A percentile compares a stretch with the other conserved stretches of the same genome.
These are phyloP conservation scores for Protophormia terraenovae DNA, from an alignment of 2,888 invertebrate genomes.

Conservation along the genomic window DNA sequence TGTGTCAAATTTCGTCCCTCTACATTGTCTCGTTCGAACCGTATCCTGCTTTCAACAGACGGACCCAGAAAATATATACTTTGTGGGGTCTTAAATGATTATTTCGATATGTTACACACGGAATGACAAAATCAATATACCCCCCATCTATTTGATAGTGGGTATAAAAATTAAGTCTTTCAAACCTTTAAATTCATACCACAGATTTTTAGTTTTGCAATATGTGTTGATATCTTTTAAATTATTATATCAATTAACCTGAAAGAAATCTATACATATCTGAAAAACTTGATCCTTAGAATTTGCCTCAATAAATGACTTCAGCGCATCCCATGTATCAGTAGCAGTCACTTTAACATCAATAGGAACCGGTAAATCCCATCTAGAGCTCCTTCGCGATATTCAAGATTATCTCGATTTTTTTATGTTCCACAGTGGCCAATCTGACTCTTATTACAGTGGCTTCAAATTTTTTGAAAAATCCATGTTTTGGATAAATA, in stretches of 20 bases:
- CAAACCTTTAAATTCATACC: background rate
- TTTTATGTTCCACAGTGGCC: conserved; percentile 38
- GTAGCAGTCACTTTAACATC: background rate
- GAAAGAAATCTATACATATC: background rate
- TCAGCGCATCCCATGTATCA: background rate
- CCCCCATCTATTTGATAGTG: no score
- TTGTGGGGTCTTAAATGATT: no score
- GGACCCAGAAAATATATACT: no score
- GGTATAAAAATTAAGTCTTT: no score
- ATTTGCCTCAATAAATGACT: background rate
- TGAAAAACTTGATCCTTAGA: background rate
- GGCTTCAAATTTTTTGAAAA: background rate
- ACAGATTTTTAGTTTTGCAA: background rate
- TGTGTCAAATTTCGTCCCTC: no score
- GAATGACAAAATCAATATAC: no score
- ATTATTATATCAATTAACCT: background rate
- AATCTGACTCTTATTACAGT: background rate
- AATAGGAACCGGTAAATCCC: background rate
- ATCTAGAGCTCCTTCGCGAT: background rate
- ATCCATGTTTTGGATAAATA: no score
- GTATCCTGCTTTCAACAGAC: no score
- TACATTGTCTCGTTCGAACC: no score
- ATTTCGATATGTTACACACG: no score
- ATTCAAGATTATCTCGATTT: background rate
- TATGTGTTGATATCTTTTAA: background rate